These are phyloP conservation scores for Mechanitis messenoides DNA, from an alignment of 2,888 invertebrate genomes.

Conservation along the genomic window DNA sequence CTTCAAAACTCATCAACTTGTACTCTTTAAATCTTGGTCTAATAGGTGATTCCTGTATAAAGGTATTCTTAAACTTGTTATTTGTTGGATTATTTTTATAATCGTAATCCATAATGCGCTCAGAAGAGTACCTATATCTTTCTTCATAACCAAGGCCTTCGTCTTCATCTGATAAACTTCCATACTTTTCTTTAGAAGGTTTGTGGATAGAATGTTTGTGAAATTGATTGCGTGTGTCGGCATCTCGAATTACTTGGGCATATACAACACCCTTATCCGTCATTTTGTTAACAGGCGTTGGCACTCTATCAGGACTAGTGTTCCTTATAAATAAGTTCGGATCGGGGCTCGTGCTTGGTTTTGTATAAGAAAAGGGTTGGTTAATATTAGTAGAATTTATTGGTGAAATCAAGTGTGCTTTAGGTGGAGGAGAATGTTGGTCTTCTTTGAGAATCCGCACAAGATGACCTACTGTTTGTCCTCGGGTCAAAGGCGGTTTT, in stretches of 20 bases:
- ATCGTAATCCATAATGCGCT: constrained; percentile 60
- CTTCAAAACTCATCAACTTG: constrained; percentile 71
- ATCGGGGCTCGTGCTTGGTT: constrained; percentile 75
- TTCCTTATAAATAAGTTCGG: constrained; percentile 62
- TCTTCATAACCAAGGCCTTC: constrained; percentile 87
- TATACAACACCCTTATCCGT: constrained; percentile 82
- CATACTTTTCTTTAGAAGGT: constrained; percentile 65
- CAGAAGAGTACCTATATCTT: constrained; percentile 56
- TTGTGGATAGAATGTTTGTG: constrained; percentile 74
- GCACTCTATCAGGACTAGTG: constrained; percentile 67
- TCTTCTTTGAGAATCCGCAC: constrained; percentile 85
- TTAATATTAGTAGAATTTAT: constrained; percentile 81
- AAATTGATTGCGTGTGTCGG: constrained; percentile 44
- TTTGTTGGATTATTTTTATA: constrained; percentile 69
- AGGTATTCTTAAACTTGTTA: constrained; percentile 58
- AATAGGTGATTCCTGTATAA: constrained; percentile 77
- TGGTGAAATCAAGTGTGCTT: constrained; percentile 78
- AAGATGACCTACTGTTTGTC: constrained; percentile 85
- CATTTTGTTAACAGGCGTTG: constrained; percentile 67
- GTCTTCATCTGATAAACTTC: constrained; percentile 84
- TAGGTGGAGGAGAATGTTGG: constrained; percentile 80
- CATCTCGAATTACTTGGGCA: constrained; percentile 82
- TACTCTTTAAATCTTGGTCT: constrained; percentile 79
- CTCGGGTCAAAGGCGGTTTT: constrained; percentile 81
- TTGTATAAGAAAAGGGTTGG: constrained; percentile 88